A percentile compares a stretch with the other conserved stretches of the same genome.
Conservation (phyloP, 2,888 invertebrate genomes). For the Ditylenchus weischeri region DNA sequence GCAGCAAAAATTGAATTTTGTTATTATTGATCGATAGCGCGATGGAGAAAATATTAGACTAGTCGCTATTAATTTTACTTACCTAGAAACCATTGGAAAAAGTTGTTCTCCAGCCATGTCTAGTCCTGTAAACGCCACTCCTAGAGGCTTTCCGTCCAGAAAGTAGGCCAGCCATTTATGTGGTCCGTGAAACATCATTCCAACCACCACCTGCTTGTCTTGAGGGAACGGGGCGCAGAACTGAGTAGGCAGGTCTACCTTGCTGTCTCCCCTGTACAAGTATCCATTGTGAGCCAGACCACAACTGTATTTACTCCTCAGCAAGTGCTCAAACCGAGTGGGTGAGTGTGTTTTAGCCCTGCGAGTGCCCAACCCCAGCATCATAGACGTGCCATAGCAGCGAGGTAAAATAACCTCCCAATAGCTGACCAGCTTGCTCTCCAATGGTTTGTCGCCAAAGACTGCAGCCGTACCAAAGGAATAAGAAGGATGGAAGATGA, state of each 20-base stretch:
- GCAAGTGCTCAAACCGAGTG: conserved; percentile 17
- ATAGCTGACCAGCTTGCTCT: conserved; percentile 33
- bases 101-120: conserved; percentile 17
- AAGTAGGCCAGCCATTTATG: conserved; percentile 27
- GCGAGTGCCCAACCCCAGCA: conserved; percentile 42
- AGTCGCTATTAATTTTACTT: no score
- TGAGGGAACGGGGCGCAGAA: conserved; percentile 6
- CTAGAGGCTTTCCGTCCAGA: conserved; percentile 25
- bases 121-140: conserved; percentile 30
- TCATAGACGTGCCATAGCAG: conserved; percentile 43
- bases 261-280: conserved; percentile 1
- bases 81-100: conserved; percentile 41
- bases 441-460: conserved; percentile 30
- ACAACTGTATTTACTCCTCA: conserved; percentile 17
- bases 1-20: background rate
- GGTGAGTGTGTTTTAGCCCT: conserved; percentile 18
- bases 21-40: no score
- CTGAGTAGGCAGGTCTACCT: background rate
- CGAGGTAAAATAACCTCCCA: conserved; percentile 40
- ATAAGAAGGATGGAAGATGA: conserved; percentile 38
- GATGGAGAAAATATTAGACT: no score
- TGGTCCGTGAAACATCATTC: conserved; percentile 36
- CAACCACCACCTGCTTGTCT: conserved; percentile 19
- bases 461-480: conserved; percentile 44
- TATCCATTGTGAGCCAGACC: conserved; percentile 34